Percentiles rank a stretch among this genome's conserved stretches.
phyloP scores from a whole-genome alignment of 2,888 invertebrate genomes.

The Polia nebulosa region DNA sequence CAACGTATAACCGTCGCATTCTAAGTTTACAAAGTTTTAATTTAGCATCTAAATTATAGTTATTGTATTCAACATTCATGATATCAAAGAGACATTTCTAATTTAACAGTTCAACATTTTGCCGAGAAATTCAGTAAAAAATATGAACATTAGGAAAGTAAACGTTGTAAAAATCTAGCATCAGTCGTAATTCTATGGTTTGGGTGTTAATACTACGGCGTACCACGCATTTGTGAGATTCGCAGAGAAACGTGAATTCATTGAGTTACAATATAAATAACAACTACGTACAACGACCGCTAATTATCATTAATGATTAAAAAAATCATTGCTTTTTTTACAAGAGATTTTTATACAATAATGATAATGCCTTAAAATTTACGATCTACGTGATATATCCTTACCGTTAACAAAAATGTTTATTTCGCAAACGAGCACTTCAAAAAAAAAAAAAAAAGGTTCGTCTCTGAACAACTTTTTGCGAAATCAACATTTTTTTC shows the following conservation, averaged over 20 bases:
- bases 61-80: slow-evolving; percentile 40
- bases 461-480: slow-evolving; percentile 7
- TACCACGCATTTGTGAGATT: slow-evolving; percentile 56
- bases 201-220: slow-evolving; percentile 42
- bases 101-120: slow-evolving; percentile 41
- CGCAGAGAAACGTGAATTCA: slow-evolving; percentile 43
- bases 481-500: slow-evolving; percentile 49
- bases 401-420: slow-evolving; percentile 43
- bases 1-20: slow-evolving; percentile 46
- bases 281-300: slow-evolving; percentile 61
- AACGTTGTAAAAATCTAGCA: slow-evolving; percentile 53
- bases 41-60: slow-evolving; percentile 53
- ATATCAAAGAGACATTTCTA: slow-evolving; percentile 50
- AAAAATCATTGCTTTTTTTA: slow-evolving; percentile 56
- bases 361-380: slow-evolving; percentile 64
- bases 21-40: slow-evolving; percentile 49
- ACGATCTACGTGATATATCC: slow-evolving; percentile 66
- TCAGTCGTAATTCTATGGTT: slow-evolving; percentile 56
- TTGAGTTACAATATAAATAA: slow-evolving; percentile 49
- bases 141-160: slow-evolving; percentile 58
- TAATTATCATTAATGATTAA: slow-evolving; percentile 52
- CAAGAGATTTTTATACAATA: slow-evolving; percentile 62
- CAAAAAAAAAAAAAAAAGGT: slow-evolving; percentile 22
- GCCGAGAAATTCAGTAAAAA: slow-evolving; percentile 48
- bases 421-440: slow-evolving; percentile 49